These are phyloP conservation scores for Dendrocincla fuliginosa DNA, from an alignment of 2,797 vertebrate species.

Conservation along the genomic window DNA sequence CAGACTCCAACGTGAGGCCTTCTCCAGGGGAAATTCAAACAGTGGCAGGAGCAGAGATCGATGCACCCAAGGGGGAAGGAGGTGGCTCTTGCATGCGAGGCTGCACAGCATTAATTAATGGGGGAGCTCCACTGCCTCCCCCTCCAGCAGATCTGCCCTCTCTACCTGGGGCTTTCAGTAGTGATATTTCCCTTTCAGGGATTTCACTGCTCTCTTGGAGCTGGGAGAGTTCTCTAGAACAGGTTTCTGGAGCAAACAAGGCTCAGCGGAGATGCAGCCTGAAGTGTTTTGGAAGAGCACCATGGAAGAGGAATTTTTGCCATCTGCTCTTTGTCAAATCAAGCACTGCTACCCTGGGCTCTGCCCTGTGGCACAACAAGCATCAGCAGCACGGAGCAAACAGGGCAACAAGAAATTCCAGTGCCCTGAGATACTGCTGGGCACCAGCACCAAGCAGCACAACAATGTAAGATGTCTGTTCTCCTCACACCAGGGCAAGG, in stretches of 20 bases:
- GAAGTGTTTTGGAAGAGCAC: not conserved
- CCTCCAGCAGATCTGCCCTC: not conserved
- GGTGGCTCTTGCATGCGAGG: not conserved
- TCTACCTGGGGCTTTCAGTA: not conserved
- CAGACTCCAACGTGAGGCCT: not conserved
- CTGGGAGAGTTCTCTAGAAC: not conserved
- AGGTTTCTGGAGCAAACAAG: not conserved
- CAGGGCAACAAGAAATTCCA: slow-evolving; percentile 21
- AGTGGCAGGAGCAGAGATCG: not conserved
- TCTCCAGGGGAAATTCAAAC: not conserved
- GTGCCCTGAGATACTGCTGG: not conserved
- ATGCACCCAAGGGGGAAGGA: not conserved
- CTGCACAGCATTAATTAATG: not conserved
- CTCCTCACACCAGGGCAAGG: not conserved
- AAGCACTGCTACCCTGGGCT: not conserved
- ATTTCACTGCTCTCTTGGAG: not conserved
- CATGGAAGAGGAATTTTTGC: not conserved
- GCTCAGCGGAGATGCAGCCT: not conserved
- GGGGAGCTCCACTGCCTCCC: not conserved
- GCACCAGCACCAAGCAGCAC: not conserved
- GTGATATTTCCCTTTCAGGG: not conserved
- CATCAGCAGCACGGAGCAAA: not conserved
- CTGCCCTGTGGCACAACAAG: not conserved
- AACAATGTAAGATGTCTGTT: not conserved
- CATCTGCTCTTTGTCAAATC: not conserved